A percentile compares a stretch with the other conserved stretches of the same genome.
Conservation (phyloP, 2,888 invertebrate species). For the Spisula solida region DNA sequence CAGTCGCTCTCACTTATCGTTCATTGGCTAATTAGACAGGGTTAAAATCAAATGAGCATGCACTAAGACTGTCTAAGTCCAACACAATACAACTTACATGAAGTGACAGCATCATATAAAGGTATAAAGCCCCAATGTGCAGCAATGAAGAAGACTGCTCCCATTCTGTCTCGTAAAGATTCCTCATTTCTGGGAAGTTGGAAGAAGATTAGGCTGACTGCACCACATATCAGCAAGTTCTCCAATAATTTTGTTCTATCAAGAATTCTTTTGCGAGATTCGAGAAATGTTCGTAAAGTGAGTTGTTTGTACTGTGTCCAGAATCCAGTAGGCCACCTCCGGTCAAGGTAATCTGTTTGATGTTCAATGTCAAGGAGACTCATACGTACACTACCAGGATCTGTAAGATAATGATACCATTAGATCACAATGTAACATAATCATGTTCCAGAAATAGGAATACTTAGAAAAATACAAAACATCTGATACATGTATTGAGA, state of each 20-base stretch:
- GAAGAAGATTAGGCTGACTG: conserved; percentile 93
- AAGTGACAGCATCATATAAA: conserved; percentile 93
- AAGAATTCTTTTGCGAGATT: conserved; percentile 92
- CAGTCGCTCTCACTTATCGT: too few species aligned
- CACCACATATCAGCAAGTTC: conserved; percentile 89
- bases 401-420: conserved; percentile 31
- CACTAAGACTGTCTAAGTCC: conserved; percentile 95
- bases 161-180: conserved; percentile 92
- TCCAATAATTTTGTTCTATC: conserved; percentile 92
- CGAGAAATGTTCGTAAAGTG: conserved; percentile 90
- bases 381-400: conserved; percentile 63
- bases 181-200: conserved; percentile 92
- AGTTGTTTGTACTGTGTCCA: conserved; percentile 92
- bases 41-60: too few species aligned
- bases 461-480: too few species aligned
- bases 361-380: conserved; percentile 69
- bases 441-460: too few species aligned
- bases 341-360: conserved; percentile 23
- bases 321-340: conserved; percentile 92
- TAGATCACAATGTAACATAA: too few species aligned
- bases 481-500: too few species aligned
- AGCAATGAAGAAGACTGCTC: conserved; percentile 94
- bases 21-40: too few species aligned
- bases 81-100: conserved; percentile 92
- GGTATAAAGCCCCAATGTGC: conserved; percentile 95